Evolutionary conservation across 2,888 invertebrate species (phyloP).

Genomic region (Drosophila incognita): DNA sequence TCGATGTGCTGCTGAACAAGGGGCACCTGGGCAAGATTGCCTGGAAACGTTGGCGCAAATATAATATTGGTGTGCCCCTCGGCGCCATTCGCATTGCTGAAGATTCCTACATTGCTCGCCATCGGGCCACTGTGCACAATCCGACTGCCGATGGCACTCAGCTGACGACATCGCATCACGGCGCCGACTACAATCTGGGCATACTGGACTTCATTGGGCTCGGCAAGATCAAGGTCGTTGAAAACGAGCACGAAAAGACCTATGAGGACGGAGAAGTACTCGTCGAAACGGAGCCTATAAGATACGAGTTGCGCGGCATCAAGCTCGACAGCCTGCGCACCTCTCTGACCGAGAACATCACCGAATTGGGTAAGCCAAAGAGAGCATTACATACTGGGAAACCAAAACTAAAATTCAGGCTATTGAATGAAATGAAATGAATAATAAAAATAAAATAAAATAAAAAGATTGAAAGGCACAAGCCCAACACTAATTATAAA

Average conservation of each 20-base stretch:
- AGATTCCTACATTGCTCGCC: slow-evolving; percentile 86
- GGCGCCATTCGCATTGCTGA: slow-evolving; percentile 88
- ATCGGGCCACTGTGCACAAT: slow-evolving; percentile 61
- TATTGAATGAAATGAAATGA: background rate
- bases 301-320: slow-evolving; percentile 90
- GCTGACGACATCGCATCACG: slow-evolving; percentile 66
- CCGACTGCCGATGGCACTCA: slow-evolving; percentile 38
- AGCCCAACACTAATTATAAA: background rate
- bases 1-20: slow-evolving; percentile 91
- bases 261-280: slow-evolving; percentile 90
- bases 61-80: slow-evolving; percentile 87
- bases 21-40: slow-evolving; percentile 91
- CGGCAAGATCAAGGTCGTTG: slow-evolving; percentile 89
- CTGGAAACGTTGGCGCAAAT: slow-evolving; percentile 92
- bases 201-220: slow-evolving; percentile 89
- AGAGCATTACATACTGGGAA: background rate
- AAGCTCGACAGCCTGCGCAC: slow-evolving; percentile 87
- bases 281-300: slow-evolving; percentile 91
- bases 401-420: no score
- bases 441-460: background rate
- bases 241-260: slow-evolving; percentile 87
- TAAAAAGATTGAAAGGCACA: background rate
- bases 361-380: slow-evolving; percentile 86
- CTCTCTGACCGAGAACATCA: slow-evolving; percentile 86
- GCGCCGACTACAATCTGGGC: slow-evolving; percentile 87